Evolutionary conservation across 2,797 vertebrate species (phyloP).

Genomic region (Cryptoprocta ferox): DNA sequence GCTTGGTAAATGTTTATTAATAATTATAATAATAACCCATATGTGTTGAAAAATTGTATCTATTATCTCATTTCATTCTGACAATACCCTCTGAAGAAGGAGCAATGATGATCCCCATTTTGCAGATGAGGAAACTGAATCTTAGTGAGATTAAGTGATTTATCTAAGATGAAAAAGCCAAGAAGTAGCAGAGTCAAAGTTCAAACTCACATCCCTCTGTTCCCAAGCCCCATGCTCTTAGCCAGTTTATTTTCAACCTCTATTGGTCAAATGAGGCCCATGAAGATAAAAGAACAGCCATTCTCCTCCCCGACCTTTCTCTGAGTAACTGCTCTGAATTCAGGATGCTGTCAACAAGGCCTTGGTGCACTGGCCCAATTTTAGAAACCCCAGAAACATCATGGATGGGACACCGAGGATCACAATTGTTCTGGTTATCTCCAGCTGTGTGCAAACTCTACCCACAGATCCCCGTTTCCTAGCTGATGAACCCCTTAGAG

Average conservation of each 20-base stretch:
- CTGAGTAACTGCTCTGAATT: background rate
- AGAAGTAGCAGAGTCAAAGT: background rate
- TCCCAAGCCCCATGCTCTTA: background rate
- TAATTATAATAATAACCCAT: background rate
- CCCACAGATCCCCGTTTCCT: background rate
- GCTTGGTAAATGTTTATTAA: background rate
- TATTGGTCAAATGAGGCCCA: background rate
- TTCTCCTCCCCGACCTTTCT: background rate
- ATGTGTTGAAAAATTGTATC: background rate
- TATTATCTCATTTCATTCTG: background rate
- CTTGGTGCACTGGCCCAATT: background rate
- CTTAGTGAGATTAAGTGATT: background rate
- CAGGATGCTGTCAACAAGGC: background rate
- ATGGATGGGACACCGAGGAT: background rate
- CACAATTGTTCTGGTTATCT: background rate
- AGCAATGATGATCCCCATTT: background rate
- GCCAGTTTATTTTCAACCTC: background rate
- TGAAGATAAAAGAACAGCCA: background rate
- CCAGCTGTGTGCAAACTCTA: background rate
- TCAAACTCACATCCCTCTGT: background rate
- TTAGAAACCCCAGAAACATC: background rate
- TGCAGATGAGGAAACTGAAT: background rate
- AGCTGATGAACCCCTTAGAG: background rate
- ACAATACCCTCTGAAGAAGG: background rate
- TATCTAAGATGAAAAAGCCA: background rate